Base-by-base conservation (phyloP, 2,113 vertebrate genomes). In the Glaucidium brasilianum region DNA sequence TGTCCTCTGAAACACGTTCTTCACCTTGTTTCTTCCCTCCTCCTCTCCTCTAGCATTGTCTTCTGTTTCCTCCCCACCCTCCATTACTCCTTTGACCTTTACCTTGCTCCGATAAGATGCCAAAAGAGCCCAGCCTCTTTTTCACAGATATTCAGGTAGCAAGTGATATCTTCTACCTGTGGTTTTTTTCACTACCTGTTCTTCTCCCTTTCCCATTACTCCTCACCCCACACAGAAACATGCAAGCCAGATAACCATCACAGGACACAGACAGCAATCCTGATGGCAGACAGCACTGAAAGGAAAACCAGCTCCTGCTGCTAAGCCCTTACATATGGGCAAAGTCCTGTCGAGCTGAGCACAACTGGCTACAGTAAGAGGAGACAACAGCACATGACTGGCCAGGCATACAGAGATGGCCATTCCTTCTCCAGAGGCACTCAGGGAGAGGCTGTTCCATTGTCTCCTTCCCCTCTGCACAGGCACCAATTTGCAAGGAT, bases 201-300 rank as follows among this genome's bases (percentile, higher is more conserved):
- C 43, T 41, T 78, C 45, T 85, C 34, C 41, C 5, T 64, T 50
- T 69, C 45, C 52, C 32, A 41, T 13, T 55, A 26, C n/a, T 41
- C 73, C 64, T 77, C 77, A 60, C 43, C 56, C 49, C 25, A 1
- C 53, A n/a, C 58, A 79, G 45, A 94, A 79, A 68, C 25, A 11
- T 34, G 43, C 47, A 55, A 72, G 26, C 47, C 66, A 79, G 95
- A 94, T 88, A 97, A 90, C 37, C 62, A 89, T 93, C 84, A 50
- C 29, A 72, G 79, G 52, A 52, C 60, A 43, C 81, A 91, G 77
- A 35, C 26, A 77, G 87, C 68, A 56, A 74, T 74, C 56, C 41
- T 13, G 35, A 30, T 7, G 15, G 68, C 92, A 85, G 85, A 75
- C 56, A 88, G 49, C 56, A 58, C 4, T 56, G 64, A 53, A 47